Evolutionary conservation across 2,888 invertebrate genomes (phyloP).

Genomic region (Drosophila anceps): DNA sequence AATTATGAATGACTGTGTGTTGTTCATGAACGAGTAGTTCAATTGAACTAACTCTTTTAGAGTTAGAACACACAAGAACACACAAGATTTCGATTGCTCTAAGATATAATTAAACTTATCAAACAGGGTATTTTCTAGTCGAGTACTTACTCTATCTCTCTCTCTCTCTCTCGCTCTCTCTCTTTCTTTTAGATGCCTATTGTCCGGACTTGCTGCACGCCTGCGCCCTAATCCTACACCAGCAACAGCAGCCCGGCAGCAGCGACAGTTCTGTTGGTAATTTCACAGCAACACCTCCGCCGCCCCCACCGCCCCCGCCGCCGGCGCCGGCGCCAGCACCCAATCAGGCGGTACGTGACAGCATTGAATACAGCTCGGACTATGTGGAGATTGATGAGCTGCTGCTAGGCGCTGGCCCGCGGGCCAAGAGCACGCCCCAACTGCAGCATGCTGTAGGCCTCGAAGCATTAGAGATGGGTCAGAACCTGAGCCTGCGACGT

Average conservation of each 20-base stretch:
- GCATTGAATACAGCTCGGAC: slow-evolving; percentile 77
- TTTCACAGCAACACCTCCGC: slow-evolving; percentile 76
- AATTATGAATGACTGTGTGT: too few relatives aligned
- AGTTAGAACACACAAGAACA: too few relatives aligned
- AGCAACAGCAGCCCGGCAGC: slow-evolving; percentile 73
- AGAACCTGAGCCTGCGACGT: slow-evolving; percentile 86
- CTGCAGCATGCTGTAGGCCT: slow-evolving; percentile 69
- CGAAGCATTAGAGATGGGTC: slow-evolving; percentile 86
- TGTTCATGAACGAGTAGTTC: neutral
- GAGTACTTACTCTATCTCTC: neutral
- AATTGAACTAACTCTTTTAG: neutral
- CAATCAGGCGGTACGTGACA: slow-evolving; percentile 3
- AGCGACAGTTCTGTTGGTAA: slow-evolving; percentile 82
- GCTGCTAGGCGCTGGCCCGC: slow-evolving; percentile 51
- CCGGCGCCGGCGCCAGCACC: too few relatives aligned
- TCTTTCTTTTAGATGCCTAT: slow-evolving; percentile 72
- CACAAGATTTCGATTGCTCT: too few relatives aligned
- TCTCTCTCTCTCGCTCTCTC: neutral
- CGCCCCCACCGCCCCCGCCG: slow-evolving; percentile 28
- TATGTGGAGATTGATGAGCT: slow-evolving; percentile 84
- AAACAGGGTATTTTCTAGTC: neutral
- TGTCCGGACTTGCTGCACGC: slow-evolving; percentile 84
- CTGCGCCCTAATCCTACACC: slow-evolving; percentile 83
- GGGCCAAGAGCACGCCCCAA: slow-evolving; percentile 76
- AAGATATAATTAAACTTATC: neutral